These are phyloP conservation scores for Drosophila nigricruria DNA, from an alignment of 2,888 invertebrate genomes.

Conservation along the genomic window DNA sequence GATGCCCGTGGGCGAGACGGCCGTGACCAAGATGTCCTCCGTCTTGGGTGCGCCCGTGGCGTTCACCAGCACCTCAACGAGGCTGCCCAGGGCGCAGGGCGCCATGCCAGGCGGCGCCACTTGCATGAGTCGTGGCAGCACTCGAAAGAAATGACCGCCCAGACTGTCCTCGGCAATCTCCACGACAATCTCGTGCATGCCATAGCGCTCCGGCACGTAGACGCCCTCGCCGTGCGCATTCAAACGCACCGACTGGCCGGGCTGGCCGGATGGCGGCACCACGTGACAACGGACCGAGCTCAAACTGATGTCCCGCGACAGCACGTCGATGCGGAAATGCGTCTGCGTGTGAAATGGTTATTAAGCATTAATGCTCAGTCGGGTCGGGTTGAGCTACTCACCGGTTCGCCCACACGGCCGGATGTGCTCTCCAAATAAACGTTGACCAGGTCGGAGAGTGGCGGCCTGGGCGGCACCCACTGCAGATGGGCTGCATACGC, in stretches of 20 bases:
- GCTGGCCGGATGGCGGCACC: constrained; percentile 90
- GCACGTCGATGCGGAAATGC: constrained; percentile 91
- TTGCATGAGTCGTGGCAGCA: constrained; percentile 93
- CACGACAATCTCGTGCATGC: constrained; percentile 94
- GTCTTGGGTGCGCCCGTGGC: constrained; percentile 92
- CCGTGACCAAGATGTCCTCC: constrained; percentile 96
- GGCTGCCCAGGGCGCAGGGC: constrained; percentile 96
- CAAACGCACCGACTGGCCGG: constrained; percentile 87
- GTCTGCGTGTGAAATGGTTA: constrained; percentile 87
- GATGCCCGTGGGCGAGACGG: constrained; percentile 95
- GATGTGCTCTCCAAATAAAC: constrained; percentile 93
- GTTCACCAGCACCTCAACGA: constrained; percentile 97
- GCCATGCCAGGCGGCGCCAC: constrained; percentile 97
- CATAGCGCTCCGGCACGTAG: constrained; percentile 95
- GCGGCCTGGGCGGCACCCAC: constrained; percentile 94
- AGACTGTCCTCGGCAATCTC: constrained; percentile 87
- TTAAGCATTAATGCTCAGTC: constrained; percentile 56
- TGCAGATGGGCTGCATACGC: constrained; percentile 97
- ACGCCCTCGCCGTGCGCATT: constrained; percentile 92
- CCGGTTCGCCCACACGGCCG: constrained; percentile 94
- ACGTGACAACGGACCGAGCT: constrained; percentile 91
- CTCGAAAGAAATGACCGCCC: constrained; percentile 92
- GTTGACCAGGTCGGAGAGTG: constrained; percentile 92
- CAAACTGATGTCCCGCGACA: constrained; percentile 89
- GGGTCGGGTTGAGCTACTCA: constrained; percentile 80